These are phyloP conservation scores for Gadopsis bispinosus DNA, from an alignment of 2,797 vertebrate genomes.

Conservation along the genomic window DNA sequence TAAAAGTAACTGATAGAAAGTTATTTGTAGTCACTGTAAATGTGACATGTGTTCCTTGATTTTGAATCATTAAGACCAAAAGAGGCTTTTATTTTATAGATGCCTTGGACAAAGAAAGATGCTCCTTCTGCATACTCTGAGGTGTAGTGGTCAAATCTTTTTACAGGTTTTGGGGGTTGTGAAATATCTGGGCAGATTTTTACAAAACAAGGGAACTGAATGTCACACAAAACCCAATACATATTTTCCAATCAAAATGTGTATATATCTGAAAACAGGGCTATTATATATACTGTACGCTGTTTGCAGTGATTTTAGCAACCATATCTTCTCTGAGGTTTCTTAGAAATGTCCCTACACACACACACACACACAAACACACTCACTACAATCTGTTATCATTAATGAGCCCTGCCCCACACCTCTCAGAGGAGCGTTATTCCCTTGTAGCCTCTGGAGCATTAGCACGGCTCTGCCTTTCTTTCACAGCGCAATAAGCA, in stretches of 20 bases:
- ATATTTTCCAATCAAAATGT: constrained; percentile 8
- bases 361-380: neutral
- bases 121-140: neutral
- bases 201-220: neutral
- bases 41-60: neutral
- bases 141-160: neutral
- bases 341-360: too few species aligned
- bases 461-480: constrained; percentile 44
- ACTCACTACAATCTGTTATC: constrained; percentile 31
- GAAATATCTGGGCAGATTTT: neutral
- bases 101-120: neutral
- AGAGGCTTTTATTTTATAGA: neutral
- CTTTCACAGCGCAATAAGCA: constrained; percentile 58
- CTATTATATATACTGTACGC: neutral
- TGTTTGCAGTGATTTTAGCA: neutral
- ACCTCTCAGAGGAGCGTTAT: constrained; percentile 36
- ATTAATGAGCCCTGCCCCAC: constrained; percentile 46
- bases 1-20: neutral
- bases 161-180: neutral
- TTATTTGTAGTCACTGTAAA: neutral
- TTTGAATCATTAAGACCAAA: neutral
- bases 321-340: neutral
- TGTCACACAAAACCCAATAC: neutral
- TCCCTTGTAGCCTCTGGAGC: constrained; percentile 38
- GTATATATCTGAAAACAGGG: neutral